Percentiles rank a stretch among this genome's conserved stretches.
These are phyloP conservation scores for Lemur catta DNA, from an alignment of 2,797 vertebrate genomes.

Conservation along the genomic window DNA sequence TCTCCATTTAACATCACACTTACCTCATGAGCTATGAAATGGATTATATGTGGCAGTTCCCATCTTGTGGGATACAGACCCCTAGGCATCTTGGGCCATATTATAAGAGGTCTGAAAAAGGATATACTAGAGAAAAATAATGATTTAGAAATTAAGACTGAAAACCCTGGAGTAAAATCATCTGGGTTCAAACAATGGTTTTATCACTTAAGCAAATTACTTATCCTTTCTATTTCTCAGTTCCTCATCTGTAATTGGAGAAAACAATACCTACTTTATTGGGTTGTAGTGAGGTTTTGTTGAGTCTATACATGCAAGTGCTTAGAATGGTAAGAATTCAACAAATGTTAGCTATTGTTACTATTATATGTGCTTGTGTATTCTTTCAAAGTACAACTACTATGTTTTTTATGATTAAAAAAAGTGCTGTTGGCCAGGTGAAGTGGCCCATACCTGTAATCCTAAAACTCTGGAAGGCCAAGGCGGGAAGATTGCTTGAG, in stretches of 20 bases:
- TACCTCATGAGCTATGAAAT: background rate
- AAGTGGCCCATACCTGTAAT: background rate
- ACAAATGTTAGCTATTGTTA: background rate
- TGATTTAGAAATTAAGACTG: background rate
- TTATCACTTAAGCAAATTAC: slow-evolving; percentile 19
- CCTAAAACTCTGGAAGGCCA: background rate
- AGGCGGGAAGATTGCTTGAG: background rate
- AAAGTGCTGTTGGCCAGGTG: background rate
- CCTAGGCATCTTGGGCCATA: background rate
- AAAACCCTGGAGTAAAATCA: slow-evolving; percentile 13
- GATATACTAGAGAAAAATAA: slow-evolving; percentile 10
- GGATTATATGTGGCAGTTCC: background rate
- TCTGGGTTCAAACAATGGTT: slow-evolving; percentile 8
- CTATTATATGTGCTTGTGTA: background rate
- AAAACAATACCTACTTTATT: too few relatives aligned
- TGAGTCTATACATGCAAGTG: background rate
- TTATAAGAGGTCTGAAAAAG: slow-evolving; percentile 21
- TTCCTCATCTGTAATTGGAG: too few relatives aligned
- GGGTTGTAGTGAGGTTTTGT: background rate
- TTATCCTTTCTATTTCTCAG: background rate
- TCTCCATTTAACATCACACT: background rate
- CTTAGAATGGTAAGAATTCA: slow-evolving; percentile 21
- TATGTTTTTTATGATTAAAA: slow-evolving; percentile 14
- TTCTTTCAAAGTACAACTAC: slow-evolving; percentile 12
- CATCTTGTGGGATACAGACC: background rate